Evolutionary conservation across 2,888 invertebrate genomes (phyloP), one percentile per base, ranked within the genome.

Genomic region (Copidosoma aretas): DNA sequence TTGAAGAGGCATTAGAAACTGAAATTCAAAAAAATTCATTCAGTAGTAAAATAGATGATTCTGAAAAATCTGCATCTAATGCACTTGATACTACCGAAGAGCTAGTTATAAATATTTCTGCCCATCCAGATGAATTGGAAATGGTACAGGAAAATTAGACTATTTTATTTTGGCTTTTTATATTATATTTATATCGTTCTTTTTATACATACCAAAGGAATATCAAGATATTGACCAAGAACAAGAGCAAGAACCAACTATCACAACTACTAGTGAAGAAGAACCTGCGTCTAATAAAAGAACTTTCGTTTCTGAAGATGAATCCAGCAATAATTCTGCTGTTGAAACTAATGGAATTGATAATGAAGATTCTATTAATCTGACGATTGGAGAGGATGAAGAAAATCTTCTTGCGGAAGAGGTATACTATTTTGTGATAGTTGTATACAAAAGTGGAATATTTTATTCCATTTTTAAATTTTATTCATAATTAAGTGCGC

Each of bases 361-460:
- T 80, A 90, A 90, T 74, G 93, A 93, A 78, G 93, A 93, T 84
- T 92, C 92, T 49, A 91, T 93, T 68, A 92, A 93, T 81, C 85
- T 93, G 75, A 92, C 91, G 69, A 89, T 93, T 81, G 93, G 91
- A 52, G 93, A 92, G 84, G 93, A 93, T 82, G 93, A 93, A 76
- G 89, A 89, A 78, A 87, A 88, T 85, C 86, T 93, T 70, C 87
- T 93, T 69, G 91, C 90, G 82, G 92, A 91, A 84, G 92, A 93
- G 89, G 92, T 92, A 32, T 22, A 17, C 25, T 4, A 54, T 41
- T 15, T 41, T 15, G 0, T 21, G 41, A 43, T 21, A 43, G 5
- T 10, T 56, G 22, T 25, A 61, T 24, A 39, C 24, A 15, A 46
- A 8, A 46, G 3, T 46, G 3, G 43, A 8, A 12, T 46, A 46